phyloP scores from a whole-genome alignment of 2,888 invertebrate species.

The Lasiommata megera region DNA sequence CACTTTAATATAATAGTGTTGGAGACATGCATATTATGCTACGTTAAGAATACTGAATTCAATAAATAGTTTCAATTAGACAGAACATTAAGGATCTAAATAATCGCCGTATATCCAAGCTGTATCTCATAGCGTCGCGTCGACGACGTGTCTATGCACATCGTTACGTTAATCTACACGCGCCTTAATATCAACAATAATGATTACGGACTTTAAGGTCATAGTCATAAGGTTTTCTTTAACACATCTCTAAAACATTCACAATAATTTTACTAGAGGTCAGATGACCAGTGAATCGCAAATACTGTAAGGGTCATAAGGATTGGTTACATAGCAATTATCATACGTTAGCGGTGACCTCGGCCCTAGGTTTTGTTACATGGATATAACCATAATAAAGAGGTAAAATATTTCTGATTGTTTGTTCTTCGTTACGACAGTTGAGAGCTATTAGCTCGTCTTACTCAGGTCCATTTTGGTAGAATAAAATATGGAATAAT shows the following conservation, averaged over 20 bases:
- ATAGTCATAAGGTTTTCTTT: neutral
- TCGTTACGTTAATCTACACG: neutral
- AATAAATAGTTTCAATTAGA: neutral
- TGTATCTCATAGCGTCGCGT: neutral
- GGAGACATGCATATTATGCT: no score
- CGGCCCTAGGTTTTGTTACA: slow-evolving; percentile 10
- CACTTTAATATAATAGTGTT: no score
- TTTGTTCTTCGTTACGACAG: neutral
- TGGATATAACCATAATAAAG: neutral
- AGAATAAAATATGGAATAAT: no score
- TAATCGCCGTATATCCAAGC: neutral
- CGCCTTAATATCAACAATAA: neutral
- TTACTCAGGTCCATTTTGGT: no score
- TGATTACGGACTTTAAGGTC: neutral
- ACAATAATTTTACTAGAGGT: slow-evolving; percentile 14
- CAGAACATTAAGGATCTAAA: neutral
- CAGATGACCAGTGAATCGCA: slow-evolving; percentile 16
- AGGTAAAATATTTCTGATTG: slow-evolving; percentile 4
- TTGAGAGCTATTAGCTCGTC: no score
- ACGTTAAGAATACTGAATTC: neutral
- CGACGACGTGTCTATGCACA: neutral
- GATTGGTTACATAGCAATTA: slow-evolving; percentile 18
- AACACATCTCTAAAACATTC: neutral
- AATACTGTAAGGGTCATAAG: slow-evolving; percentile 15
- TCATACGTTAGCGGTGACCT: slow-evolving; percentile 14